Conservation (phyloP, 2,113 vertebrate species). For the Rhinichthys klamathensis region DNA sequence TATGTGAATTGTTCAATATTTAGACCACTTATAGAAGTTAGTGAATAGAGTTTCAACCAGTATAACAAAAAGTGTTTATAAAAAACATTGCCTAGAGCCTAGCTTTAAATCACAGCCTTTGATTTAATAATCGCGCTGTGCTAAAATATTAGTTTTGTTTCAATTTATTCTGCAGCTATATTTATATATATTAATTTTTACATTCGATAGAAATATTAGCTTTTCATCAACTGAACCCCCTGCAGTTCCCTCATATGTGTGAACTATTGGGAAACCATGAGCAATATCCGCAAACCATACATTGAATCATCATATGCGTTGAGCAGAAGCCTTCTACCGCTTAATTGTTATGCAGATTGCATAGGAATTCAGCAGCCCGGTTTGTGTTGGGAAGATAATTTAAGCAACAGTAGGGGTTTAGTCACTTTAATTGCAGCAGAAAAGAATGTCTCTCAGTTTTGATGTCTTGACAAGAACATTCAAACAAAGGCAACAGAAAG, state of each 20-base stretch:
- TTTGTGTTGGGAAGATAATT: conserved; percentile 5
- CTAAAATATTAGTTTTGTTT: not conserved
- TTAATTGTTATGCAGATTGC: conserved; percentile 1
- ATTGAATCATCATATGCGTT: not conserved
- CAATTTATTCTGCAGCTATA: not conserved
- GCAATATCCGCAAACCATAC: not conserved
- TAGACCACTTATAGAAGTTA: too few species aligned
- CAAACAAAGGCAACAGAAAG: conserved; percentile 8
- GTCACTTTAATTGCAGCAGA: conserved; percentile 31
- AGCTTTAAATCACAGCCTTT: too few species aligned
- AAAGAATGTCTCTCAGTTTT: not conserved
- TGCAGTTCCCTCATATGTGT: too few species aligned
- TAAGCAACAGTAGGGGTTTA: conserved; percentile 23
- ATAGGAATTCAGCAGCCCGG: not conserved
- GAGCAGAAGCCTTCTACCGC: not conserved
- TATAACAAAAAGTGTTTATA: too few species aligned
- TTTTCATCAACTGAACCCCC: not conserved
- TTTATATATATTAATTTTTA: not conserved
- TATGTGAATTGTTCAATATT: too few species aligned
- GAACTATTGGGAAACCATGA: not conserved
- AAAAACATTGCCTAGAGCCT: too few species aligned
- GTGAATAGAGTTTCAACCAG: too few species aligned
- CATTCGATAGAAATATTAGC: not conserved
- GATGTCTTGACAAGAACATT: conserved; percentile 21
- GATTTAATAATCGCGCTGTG: too few species aligned